Conservation (phyloP, 2,888 invertebrate genomes). For the Stenurella melanura region DNA sequence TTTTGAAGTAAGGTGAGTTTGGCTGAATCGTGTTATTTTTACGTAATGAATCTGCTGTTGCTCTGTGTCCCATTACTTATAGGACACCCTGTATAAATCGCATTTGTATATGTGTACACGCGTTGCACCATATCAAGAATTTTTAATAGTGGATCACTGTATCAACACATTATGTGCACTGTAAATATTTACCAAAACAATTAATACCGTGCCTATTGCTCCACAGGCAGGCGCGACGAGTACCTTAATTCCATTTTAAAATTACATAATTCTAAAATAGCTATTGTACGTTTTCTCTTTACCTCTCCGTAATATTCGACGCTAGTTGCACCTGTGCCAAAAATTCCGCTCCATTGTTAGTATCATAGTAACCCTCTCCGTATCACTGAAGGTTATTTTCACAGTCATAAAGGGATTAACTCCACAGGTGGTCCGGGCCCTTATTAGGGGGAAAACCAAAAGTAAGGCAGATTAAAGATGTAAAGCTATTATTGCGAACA, state of each 20-base stretch:
- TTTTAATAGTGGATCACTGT: constrained; percentile 12
- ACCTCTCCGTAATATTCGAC: constrained; percentile 40
- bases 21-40: too few species aligned
- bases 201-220: constrained; percentile 14
- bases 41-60: too few species aligned
- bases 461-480: not conserved
- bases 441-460: constrained; percentile 1
- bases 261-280: constrained; percentile 50
- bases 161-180: constrained; percentile 27
- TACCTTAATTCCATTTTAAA: constrained; percentile 19
- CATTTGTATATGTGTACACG: not conserved
- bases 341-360: constrained; percentile 7
- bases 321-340: constrained; percentile 47
- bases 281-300: constrained; percentile 34
- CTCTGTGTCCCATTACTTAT: too few species aligned
- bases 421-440: constrained; percentile 16
- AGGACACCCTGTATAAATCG: too few species aligned
- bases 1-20: too few species aligned
- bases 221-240: not conserved
- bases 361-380: constrained; percentile 10
- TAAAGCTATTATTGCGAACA: constrained; percentile 4
- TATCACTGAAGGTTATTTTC: not conserved
- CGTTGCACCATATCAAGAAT: constrained; percentile 34
- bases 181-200: constrained; percentile 40
- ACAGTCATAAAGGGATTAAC: constrained; percentile 10